phyloP scores from a whole-genome alignment of 2,797 vertebrate species.

The Trichosurus vulpecula region DNA sequence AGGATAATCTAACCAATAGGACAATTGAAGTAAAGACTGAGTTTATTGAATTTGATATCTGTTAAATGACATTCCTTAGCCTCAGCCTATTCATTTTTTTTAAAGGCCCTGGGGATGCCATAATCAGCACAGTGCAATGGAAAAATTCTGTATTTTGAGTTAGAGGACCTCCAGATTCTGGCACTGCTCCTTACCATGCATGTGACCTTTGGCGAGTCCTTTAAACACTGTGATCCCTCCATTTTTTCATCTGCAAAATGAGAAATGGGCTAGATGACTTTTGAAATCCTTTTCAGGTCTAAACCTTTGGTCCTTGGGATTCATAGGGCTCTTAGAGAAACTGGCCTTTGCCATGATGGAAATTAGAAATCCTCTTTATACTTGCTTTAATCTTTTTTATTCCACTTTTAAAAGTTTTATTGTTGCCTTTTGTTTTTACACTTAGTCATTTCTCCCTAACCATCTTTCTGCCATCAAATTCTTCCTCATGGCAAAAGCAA shows the following conservation, averaged over 20 bases:
- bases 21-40: slow-evolving; percentile 37
- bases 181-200: slow-evolving; percentile 16
- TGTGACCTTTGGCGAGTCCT: neutral
- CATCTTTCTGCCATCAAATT: neutral
- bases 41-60: neutral
- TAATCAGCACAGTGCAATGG: neutral
- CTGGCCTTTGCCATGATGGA: neutral
- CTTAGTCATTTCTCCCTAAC: neutral
- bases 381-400: slow-evolving; percentile 15
- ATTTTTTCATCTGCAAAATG: slow-evolving; percentile 6
- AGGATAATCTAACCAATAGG: slow-evolving; percentile 28
- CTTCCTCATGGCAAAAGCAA: neutral
- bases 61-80: neutral
- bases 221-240: neutral
- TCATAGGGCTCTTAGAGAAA: slow-evolving; percentile 18
- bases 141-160: neutral
- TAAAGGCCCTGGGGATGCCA: neutral
- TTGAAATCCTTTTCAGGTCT: slow-evolving; percentile 1
- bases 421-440: neutral
- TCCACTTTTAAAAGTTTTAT: slow-evolving; percentile 2
- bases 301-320: neutral
- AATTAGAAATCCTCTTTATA: neutral
- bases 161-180: neutral
- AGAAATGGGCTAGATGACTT: neutral
- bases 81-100: slow-evolving; percentile 13